Evolutionary conservation across 1,140 invertebrate species (phyloP).

Genomic region (Drosophila sulfurigaster): DNA sequence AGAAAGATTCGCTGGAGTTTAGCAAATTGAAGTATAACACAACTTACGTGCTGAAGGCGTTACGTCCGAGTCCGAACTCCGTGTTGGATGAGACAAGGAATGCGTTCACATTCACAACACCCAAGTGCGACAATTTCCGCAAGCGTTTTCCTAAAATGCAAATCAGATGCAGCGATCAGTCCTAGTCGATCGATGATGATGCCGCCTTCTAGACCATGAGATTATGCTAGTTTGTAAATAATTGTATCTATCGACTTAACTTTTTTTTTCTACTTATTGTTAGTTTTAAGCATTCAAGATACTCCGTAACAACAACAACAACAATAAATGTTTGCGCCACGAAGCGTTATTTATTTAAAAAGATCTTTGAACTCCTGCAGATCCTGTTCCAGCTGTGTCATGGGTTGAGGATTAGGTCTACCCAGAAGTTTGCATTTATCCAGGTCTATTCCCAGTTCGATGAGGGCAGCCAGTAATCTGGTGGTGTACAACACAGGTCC

Average conservation of each 20-base stretch:
- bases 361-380: constrained; percentile 76
- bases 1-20: constrained; percentile 79
- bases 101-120: constrained; percentile 73
- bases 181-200: not conserved
- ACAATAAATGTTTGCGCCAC: constrained; percentile 29
- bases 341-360: constrained; percentile 66
- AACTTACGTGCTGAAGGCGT: constrained; percentile 68
- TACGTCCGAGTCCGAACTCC: constrained; percentile 58
- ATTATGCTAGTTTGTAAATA: constrained; percentile 78
- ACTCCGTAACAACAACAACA: constrained; percentile 27
- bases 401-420: not conserved
- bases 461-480: constrained; percentile 86
- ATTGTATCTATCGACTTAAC: constrained; percentile 68
- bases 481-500: constrained; percentile 88
- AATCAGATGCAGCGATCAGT: constrained; percentile 66
- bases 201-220: constrained; percentile 52
- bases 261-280: constrained; percentile 64
- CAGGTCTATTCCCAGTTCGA: constrained; percentile 86
- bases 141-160: constrained; percentile 78
- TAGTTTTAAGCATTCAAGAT: constrained; percentile 50
- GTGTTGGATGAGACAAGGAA: constrained; percentile 60
- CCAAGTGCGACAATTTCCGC: constrained; percentile 75
- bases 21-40: constrained; percentile 81
- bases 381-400: constrained; percentile 30
- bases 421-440: constrained; percentile 43